Conservation (phyloP, 2,888 invertebrate genomes). For the Drosophila lacicola region DNA sequence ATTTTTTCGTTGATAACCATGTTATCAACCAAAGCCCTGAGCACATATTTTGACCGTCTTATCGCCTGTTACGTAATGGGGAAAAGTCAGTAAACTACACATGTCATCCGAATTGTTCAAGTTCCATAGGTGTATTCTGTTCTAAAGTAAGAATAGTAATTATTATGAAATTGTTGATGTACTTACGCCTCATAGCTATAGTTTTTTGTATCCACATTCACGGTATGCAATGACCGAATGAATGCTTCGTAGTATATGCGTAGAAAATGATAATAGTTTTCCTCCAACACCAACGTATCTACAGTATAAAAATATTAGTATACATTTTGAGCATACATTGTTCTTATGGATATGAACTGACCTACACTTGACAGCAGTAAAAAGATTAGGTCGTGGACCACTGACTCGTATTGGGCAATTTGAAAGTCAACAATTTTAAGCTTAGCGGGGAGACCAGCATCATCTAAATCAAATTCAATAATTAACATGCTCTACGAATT, state of each 20-base stretch:
- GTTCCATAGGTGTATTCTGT: too few species aligned
- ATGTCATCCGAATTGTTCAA: too few species aligned
- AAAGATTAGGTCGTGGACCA: constrained; percentile 87
- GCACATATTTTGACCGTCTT: not conserved
- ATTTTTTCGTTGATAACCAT: not conserved
- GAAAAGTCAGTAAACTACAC: too few species aligned
- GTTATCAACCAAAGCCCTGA: not conserved
- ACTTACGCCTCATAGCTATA: constrained; percentile 85
- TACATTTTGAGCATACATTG: not conserved
- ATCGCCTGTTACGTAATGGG: not conserved
- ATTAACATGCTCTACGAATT: too few species aligned
- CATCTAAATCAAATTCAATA: constrained; percentile 25
- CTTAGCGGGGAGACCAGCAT: constrained; percentile 83
- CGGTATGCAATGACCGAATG: constrained; percentile 83
- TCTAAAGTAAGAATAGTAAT: not conserved
- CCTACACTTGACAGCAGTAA: constrained; percentile 86
- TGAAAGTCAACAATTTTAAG: constrained; percentile 88
- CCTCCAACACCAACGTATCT: constrained; percentile 83
- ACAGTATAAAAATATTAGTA: not conserved
- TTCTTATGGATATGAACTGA: constrained; percentile 10
- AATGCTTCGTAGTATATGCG: constrained; percentile 86
- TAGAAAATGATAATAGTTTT: constrained; percentile 86
- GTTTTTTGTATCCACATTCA: constrained; percentile 83
- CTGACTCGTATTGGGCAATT: constrained; percentile 86
- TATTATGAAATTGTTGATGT: not conserved